These are phyloP conservation scores for Tychaedon coryphoeus DNA, from an alignment of 2,113 vertebrate species.

Conservation along the genomic window DNA sequence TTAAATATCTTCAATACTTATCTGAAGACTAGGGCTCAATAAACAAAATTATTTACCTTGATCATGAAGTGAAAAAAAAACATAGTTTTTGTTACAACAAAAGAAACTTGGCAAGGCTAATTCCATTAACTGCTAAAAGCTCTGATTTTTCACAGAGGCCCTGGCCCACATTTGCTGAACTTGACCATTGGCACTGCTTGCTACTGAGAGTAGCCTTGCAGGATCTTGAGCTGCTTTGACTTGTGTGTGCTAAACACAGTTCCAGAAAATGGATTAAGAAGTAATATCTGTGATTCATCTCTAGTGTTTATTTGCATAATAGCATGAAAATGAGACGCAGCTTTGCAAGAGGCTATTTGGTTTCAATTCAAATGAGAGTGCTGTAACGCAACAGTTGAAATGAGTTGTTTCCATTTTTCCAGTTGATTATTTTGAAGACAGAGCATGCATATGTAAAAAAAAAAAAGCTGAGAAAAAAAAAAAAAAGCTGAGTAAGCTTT, in stretches of 20 bases:
- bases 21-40: not conserved
- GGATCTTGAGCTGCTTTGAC: not conserved
- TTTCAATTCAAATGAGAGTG: slow-evolving; percentile 18
- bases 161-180: fast-evolving
- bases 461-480: not conserved
- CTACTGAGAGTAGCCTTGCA: not conserved
- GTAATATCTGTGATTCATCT: slow-evolving; percentile 35
- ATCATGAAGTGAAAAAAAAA: not conserved
- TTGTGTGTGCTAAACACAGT: not conserved
- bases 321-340: not conserved
- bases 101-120: not conserved
- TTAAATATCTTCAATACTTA: not conserved
- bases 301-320: slow-evolving; percentile 53
- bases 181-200: not conserved
- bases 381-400: slow-evolving; percentile 37
- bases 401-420: slow-evolving; percentile 29
- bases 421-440: slow-evolving; percentile 30
- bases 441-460: not conserved
- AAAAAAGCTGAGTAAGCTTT: not conserved
- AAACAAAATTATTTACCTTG: not conserved
- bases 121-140: not conserved
- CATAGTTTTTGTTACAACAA: fast-evolving
- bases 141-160: not conserved
- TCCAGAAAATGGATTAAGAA: slow-evolving; percentile 46
- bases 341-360: slow-evolving; percentile 1